Base-by-base conservation (phyloP, 2,888 invertebrate genomes). In the Cerastis rubricosa region DNA sequence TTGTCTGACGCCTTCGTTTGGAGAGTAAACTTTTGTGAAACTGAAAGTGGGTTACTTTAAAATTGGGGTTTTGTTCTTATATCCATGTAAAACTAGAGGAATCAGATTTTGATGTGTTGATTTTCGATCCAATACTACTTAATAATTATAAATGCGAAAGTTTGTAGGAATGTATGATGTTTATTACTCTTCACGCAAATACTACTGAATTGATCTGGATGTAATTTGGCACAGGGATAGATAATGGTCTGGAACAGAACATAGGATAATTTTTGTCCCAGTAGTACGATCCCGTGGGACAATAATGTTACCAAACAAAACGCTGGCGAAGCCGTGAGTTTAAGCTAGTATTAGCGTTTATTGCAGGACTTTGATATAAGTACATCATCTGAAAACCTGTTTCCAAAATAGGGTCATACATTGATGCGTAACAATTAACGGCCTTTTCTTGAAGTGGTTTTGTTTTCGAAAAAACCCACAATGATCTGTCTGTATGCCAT, bases 1-100 rank as follows among this genome's bases (percentile, higher is more conserved):
- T 72, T 54, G 29, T 2, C 9, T 63, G 22, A 25, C 65, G 80
- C 61, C 72, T 67, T 75, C 25, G 17, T 64, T 43, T 51, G 29
- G 0, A 40, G 14, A 22, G n/a, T 22, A 49, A 65, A 70, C 61
- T 54, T n/a, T 51, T 75, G 57, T 68, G 67, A 57, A 64, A 74
- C 47, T 68, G 4, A 61, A 51, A 74, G 59, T 45, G 12, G 7
- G 12, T 35, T 47, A 11, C 11, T 70, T 51, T 35, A 35, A 35
- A 35, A 35, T 35, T 35, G 35, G 2, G 40, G 4, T 69, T 25
- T 22, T 59, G 1, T 43, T 17, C 4, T 25, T 3, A 29, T 22
- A 17, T 3, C n/a, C 43, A 14, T 59, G 9, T 9, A 59, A 29
- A 59, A 59, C 3, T 29, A 17, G 22, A 49, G 49, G 2, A n/a